Evolutionary conservation across 2,888 invertebrate genomes (phyloP).

Genomic region (Gryllus longicercus): DNA sequence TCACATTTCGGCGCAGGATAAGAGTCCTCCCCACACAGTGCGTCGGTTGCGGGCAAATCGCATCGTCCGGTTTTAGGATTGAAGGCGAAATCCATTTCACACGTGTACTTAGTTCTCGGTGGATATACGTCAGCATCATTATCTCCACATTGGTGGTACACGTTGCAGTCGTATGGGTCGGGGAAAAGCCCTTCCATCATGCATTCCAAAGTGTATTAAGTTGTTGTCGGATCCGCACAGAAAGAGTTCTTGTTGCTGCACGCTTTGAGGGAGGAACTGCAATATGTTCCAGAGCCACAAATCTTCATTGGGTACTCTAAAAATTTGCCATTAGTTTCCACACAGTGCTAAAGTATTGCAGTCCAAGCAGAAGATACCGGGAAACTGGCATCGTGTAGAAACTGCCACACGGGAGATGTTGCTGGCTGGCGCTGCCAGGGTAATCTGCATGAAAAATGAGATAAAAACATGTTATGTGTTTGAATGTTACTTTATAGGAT

Average conservation of each 20-base stretch:
- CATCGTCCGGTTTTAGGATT: neutral
- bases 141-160: neutral
- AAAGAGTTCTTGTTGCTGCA: neutral
- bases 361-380: neutral
- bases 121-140: neutral
- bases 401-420: no score
- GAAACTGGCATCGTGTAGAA: neutral
- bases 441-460: no score
- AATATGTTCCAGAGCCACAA: neutral
- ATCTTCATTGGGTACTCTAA: neutral
- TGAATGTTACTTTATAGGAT: no score
- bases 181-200: neutral
- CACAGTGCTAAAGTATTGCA: neutral
- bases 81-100: neutral
- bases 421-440: no score
- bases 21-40: neutral
- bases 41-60: neutral
- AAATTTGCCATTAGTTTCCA: neutral
- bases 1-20: neutral
- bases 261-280: neutral
- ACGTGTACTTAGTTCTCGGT: neutral
- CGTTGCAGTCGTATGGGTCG: neutral
- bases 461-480: no score
- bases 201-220: neutral
- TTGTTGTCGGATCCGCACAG: neutral